These are phyloP conservation scores for Drosophila asahinai DNA, from an alignment of 1,140 invertebrate species.

Conservation along the genomic window DNA sequence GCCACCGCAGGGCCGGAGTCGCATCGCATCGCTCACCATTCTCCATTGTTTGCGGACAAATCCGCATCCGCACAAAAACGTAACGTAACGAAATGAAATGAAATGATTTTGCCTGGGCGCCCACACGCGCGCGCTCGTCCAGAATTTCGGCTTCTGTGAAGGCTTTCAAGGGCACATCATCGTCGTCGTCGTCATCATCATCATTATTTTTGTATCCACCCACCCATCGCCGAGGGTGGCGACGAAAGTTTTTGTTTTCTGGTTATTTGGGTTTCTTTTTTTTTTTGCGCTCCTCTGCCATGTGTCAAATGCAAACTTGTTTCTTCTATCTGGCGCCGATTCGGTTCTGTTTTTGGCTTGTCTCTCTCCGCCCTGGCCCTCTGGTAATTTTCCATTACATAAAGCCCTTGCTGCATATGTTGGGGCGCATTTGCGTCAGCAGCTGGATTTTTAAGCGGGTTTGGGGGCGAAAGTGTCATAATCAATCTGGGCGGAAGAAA, in stretches of 20 bases:
- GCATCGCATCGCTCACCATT: constrained; percentile 1
- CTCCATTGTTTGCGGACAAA: constrained; percentile 39
- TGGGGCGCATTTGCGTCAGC: constrained; percentile 63
- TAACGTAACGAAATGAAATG: constrained; percentile 42
- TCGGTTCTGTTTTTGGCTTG: constrained; percentile 34
- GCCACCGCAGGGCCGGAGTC: constrained; percentile 7
- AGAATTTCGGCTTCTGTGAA: constrained; percentile 22
- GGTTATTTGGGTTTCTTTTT: constrained; percentile 7
- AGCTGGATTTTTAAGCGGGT: neutral
- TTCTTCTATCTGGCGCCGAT: constrained; percentile 51
- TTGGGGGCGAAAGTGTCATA: constrained; percentile 24
- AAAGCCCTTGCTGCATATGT: constrained; percentile 51
- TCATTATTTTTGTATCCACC: constrained; percentile 44
- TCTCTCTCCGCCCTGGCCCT: neutral
- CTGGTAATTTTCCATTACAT: constrained; percentile 72
- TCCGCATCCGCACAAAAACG: constrained; percentile 35
- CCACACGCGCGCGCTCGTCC: constrained; percentile 18
- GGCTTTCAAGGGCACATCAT: constrained; percentile 62
- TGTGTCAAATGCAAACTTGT: constrained; percentile 74
- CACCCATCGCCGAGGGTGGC: constrained; percentile 14
- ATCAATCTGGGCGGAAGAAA: constrained; percentile 27
- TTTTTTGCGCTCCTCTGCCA: constrained; percentile 22
- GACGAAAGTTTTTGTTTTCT: constrained; percentile 45
- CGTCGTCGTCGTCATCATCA: constrained; percentile 25
- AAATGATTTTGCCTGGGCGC: constrained; percentile 33